These are phyloP conservation scores for Cyphomyrmex costatus DNA, from an alignment of 1,140 invertebrate species.

Conservation along the genomic window DNA sequence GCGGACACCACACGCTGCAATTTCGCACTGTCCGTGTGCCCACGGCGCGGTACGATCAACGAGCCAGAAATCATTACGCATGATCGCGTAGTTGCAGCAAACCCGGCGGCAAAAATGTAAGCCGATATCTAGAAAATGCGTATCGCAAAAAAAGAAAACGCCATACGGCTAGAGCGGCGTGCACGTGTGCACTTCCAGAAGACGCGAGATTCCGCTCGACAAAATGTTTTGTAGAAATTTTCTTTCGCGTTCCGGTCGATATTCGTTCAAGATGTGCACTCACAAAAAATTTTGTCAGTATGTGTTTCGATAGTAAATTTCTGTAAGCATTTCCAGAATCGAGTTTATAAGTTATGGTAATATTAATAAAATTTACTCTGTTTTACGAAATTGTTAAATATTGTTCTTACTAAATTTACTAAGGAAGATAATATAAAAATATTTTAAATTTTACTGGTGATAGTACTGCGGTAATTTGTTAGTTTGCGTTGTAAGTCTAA, in stretches of 20 bases:
- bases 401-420: too few relatives aligned
- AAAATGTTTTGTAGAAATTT: background rate
- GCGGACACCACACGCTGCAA: conserved; percentile 49
- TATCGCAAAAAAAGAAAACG: conserved; percentile 16
- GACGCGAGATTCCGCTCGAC: background rate
- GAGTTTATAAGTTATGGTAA: background rate
- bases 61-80: conserved; percentile 71
- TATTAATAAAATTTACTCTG: too few relatives aligned
- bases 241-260: background rate
- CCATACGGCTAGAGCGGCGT: background rate
- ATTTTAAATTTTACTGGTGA: too few relatives aligned
- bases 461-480: too few relatives aligned
- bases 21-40: conserved; percentile 30
- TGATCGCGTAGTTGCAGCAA: conserved; percentile 54
- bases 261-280: background rate
- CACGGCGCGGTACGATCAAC: conserved; percentile 50
- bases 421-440: too few relatives aligned
- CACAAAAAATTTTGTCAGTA: background rate
- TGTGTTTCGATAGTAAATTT: background rate
- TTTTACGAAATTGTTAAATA: too few relatives aligned
- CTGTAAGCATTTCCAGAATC: background rate
- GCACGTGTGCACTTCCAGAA: conserved; percentile 3
- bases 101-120: conserved; percentile 20
- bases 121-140: conserved; percentile 47
- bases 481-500: too few relatives aligned